These are phyloP conservation scores for Acestrorhynchus altus DNA, from an alignment of 2,797 vertebrate genomes.

Conservation along the genomic window DNA sequence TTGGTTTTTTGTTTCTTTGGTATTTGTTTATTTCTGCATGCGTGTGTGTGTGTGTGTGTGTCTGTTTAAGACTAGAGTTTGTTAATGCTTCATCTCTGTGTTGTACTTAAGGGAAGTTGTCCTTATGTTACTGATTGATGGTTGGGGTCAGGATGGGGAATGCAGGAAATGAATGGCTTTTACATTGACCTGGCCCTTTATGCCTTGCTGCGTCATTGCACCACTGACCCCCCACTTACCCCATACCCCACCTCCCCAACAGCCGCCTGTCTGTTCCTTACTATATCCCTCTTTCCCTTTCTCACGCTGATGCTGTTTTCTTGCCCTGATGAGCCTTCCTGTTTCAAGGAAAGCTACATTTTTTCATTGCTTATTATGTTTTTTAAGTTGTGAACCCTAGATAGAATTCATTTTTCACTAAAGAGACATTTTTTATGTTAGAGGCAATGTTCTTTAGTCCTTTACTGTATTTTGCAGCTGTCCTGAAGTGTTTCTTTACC, in stretches of 20 bases:
- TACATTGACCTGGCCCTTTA: constrained; percentile 25
- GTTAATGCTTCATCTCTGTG: constrained; percentile 21
- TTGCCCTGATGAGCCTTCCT: constrained; percentile 44
- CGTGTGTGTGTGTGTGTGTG: too few species aligned
- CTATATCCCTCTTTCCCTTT: constrained; percentile 12
- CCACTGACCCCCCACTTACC: constrained; percentile 17
- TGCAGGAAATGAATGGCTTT: constrained; percentile 38
- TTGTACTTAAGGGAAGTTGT: constrained; percentile 40
- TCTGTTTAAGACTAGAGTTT: constrained; percentile 17
- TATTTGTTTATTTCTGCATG: constrained; percentile 18
- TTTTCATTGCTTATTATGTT: background rate
- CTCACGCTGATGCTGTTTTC: constrained; percentile 37
- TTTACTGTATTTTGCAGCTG: background rate
- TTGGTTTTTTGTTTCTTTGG: constrained; percentile 12
- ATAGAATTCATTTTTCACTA: background rate
- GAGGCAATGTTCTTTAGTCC: background rate
- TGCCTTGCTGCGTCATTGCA: background rate
- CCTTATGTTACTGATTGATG: constrained; percentile 31
- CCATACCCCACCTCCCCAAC: constrained; percentile 20
- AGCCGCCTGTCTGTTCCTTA: constrained; percentile 4
- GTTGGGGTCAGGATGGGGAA: constrained; percentile 22
- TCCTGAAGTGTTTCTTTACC: background rate
- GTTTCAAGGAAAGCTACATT: constrained; percentile 44
- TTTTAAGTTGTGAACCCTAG: constrained; percentile 6
- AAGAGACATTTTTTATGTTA: background rate